Percentiles rank a stretch among this genome's conserved stretches.
phyloP scores from a whole-genome alignment of 2,888 invertebrate species.

The Tipula helvola region DNA sequence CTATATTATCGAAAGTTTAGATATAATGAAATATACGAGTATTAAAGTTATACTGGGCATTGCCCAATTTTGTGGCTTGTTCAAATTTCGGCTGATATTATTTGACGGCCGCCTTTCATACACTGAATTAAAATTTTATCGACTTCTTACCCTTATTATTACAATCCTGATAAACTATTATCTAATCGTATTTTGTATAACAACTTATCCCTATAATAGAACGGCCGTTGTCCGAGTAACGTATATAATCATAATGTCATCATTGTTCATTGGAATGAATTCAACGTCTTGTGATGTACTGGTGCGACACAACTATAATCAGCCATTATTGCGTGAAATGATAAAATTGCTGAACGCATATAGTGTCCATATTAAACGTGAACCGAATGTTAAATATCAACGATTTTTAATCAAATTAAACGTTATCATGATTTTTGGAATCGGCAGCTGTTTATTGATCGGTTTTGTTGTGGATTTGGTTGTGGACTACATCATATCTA shows the following conservation, averaged over 20 bases:
- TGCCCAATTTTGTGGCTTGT: not conserved
- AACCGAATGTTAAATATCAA: not conserved
- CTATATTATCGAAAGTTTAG: not conserved
- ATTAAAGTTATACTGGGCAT: not conserved
- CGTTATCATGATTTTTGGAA: not conserved
- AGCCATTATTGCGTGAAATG: not conserved
- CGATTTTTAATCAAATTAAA: not conserved
- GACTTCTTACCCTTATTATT: not conserved
- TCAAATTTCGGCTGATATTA: not conserved
- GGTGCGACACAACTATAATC: not conserved
- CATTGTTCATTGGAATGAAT: not conserved
- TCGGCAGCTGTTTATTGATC: not conserved
- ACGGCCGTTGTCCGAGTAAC: not conserved
- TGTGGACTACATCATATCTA: not conserved
- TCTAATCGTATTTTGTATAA: not conserved
- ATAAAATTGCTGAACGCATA: not conserved
- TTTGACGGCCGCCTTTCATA: not conserved
- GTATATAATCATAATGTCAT: not conserved
- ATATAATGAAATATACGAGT: not conserved
- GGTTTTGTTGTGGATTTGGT: not conserved
- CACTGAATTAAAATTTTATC: not conserved
- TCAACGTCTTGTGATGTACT: not conserved
- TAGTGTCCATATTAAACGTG: not conserved
- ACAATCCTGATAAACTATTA: not conserved
- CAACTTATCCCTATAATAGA: not conserved